phyloP scores from a whole-genome alignment of 2,113 vertebrate genomes.

The Mus pahari region DNA sequence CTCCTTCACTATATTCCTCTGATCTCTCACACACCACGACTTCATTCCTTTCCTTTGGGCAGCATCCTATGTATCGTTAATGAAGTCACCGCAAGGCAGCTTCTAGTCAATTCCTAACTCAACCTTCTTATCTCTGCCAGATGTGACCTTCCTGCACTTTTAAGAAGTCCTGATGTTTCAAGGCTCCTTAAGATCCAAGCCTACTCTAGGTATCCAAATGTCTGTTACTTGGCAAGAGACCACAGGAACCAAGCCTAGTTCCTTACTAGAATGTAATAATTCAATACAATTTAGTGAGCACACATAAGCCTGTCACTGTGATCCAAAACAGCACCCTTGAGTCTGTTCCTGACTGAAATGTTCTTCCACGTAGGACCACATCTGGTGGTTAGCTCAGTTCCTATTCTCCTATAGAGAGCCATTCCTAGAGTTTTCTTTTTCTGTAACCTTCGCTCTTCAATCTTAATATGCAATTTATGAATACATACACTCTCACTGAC shows the following conservation, averaged over 20 bases:
- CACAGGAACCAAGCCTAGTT: background rate
- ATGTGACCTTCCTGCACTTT: background rate
- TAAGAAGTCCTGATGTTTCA: background rate
- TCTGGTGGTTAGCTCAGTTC: background rate
- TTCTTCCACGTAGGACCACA: background rate
- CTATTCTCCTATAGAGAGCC: background rate
- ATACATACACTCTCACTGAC: background rate
- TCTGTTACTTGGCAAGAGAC: background rate
- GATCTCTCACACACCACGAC: background rate
- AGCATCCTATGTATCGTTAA: background rate
- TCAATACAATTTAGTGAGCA: background rate
- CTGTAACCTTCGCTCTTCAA: background rate
- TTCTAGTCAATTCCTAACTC: background rate
- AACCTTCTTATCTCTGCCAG: background rate
- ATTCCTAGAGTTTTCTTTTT: background rate
- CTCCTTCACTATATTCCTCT: background rate
- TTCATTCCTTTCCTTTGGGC: background rate
- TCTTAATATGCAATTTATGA: background rate
- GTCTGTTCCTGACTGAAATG: background rate
- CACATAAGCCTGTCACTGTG: background rate
- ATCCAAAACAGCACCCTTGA: background rate
- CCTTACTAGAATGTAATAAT: background rate
- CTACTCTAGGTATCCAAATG: background rate
- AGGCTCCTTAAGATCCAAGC: background rate
- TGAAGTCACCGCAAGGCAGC: background rate